A percentile compares a stretch with the other conserved stretches of the same genome.
Evolutionary conservation across 2,888 invertebrate species (phyloP).

Genomic region (Scaptomyza reducta): DNA sequence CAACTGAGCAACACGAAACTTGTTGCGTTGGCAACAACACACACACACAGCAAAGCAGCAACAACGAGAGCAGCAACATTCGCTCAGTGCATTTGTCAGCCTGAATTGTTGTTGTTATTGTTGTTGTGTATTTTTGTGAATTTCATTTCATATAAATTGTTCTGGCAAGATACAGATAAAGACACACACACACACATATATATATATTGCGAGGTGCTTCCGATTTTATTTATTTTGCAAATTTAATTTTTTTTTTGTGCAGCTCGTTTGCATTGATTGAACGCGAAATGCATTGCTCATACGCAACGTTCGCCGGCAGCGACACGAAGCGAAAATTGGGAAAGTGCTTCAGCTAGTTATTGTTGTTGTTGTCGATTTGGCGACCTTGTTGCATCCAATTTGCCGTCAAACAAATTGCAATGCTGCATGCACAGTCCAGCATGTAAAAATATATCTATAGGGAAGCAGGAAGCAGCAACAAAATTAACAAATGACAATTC

Average conservation of each 20-base stretch:
- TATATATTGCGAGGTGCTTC: conserved; percentile 60
- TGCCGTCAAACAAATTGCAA: conserved; percentile 54
- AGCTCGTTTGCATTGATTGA: conserved; percentile 62
- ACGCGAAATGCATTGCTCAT: conserved; percentile 60
- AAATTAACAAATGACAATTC: conserved; percentile 50
- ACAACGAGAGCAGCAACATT: conserved; percentile 44
- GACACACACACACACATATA: conserved; percentile 21
- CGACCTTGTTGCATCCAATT: conserved; percentile 62
- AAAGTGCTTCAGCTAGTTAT: conserved; percentile 57
- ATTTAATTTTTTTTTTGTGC: conserved; percentile 20
- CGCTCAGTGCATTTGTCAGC: conserved; percentile 64
- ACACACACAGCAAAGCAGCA: too few species aligned
- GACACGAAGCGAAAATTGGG: conserved; percentile 56
- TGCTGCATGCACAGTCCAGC: conserved; percentile 46
- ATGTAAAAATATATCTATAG: conserved; percentile 61
- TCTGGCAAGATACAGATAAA: conserved; percentile 56
- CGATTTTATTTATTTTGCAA: conserved; percentile 67
- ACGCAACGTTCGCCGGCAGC: conserved; percentile 49
- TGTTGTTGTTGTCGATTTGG: conserved; percentile 26
- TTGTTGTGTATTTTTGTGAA: conserved; percentile 23
- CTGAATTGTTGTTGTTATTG: conserved; percentile 24
- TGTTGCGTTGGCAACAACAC: conserved; percentile 67
- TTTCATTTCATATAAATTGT: conserved; percentile 66
- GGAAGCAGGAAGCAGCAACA: conserved; percentile 66
- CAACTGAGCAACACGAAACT: conserved; percentile 68